Evolutionary conservation across 2,888 invertebrate species (phyloP).

Genomic region (Athalia rosae): DNA sequence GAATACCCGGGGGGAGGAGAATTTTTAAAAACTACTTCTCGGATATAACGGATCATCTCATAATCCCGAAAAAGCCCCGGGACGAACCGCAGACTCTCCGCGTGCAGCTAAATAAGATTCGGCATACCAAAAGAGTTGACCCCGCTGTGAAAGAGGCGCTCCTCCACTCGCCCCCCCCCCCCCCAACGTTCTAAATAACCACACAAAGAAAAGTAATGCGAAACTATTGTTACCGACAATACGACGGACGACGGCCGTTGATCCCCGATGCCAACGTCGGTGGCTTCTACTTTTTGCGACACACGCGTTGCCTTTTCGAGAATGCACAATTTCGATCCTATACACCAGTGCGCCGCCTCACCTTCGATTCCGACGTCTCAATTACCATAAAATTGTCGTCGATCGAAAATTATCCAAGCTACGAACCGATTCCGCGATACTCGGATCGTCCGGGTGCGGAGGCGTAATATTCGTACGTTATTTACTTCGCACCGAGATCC

Average conservation of each 20-base stretch:
- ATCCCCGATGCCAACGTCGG: conserved; percentile 43
- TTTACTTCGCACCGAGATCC: conserved; percentile 13
- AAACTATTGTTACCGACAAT: conserved; percentile 59
- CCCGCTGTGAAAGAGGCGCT: conserved; percentile 27
- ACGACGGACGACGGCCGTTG: conserved; percentile 21
- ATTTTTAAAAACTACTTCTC: neutral
- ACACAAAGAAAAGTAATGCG: conserved; percentile 63
- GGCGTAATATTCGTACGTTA: conserved; percentile 1
- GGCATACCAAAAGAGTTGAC: conserved; percentile 37
- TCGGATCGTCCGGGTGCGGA: no score
- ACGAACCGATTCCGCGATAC: no score
- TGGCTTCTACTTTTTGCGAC: conserved; percentile 6
- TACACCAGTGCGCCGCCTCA: no score
- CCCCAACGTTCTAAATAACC: conserved; percentile 11
- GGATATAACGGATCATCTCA: neutral
- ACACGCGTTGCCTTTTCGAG: neutral
- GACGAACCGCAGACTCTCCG: conserved; percentile 14
- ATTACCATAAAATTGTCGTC: neutral
- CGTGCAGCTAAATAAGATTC: neutral
- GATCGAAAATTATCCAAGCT: no score
- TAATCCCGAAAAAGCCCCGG: neutral
- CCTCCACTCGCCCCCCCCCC: no score
- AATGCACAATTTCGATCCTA: neutral
- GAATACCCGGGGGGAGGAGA: neutral
- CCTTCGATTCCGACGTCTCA: neutral